Evolutionary conservation across 2,888 invertebrate genomes (phyloP), one percentile per base, ranked within the genome.

Genomic region (Listrodromus nycthemerus): DNA sequence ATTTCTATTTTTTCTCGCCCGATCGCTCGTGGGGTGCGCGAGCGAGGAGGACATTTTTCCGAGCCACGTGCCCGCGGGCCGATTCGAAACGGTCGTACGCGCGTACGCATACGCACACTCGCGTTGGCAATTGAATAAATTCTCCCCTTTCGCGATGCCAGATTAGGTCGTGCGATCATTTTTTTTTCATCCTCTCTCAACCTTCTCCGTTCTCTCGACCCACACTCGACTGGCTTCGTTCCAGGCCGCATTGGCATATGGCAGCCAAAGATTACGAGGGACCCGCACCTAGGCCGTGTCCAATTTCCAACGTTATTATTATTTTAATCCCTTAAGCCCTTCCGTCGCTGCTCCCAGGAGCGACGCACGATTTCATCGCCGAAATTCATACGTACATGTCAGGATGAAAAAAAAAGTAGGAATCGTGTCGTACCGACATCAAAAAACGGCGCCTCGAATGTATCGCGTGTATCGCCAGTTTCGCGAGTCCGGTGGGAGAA

Each of bases 301-400:
- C 92, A 92, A 92, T 92, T 91, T 89, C 90, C 87, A 88, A 89
- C 90, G 87, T 91, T 91, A 91, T 91, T 91, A 91, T 92, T 92
- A 91, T 91, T 91, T 91, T 89, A 91, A 91, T 91, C 91, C 90
- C 87, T 87, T 83, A 88, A 89, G 88, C 89, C 85, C 84, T 86
- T 86, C 84, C 66, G 80, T 83, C 73, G 70, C 69, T 83, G 76
- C 80, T 61, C 75, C 74, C 70, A 80, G 82, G 50, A 41, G 48
- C 73, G 52, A 77, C 80, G 74, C 80, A 84, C 84, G 67, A 80
- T 80, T 80, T 77, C 82, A 84, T 81, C 67, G 45, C 45, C 65
- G 66, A 77, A 74, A 75, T 70, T 78, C 73, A 78, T 85, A 37
- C 24, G 55, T 21, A 2, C 8, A 24, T 45, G 79, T 66, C 73